Evolutionary conservation across 2,797 vertebrate species (phyloP), one percentile per base, ranked within the genome.

Genomic region (Anabacerthia variegaticeps): DNA sequence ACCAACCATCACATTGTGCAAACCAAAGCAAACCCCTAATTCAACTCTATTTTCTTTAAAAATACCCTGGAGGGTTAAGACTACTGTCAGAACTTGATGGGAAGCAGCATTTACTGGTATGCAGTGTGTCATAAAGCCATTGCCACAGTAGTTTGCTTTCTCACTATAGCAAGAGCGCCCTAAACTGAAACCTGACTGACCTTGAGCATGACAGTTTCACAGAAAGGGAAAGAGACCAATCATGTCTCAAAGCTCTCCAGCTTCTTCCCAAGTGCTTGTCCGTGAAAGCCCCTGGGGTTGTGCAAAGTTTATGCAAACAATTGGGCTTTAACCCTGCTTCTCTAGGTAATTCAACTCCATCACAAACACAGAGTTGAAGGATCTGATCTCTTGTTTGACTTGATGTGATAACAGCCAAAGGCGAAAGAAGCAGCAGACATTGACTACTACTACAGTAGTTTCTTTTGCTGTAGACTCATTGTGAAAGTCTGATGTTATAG

Each of bases 1-100:
- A 76, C 32, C 49, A 89, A 65, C 14, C 32, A 66, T 17, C 11
- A 12, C 0, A 5, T 28, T 76, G 71, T 23, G 14, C 27, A 44
- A 95, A 30, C 63, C 36, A 9, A 85, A 72, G 30, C 46, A 94
- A 94, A 28, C 41, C 54, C 37, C 62, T 89, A 69, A 89, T 59
- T 61, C 48, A 71, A 54, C 22, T 54, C 49, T 41, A 2, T 62
- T 91, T 93, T 59, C 63, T 82, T 83, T 51, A 74, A 88, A 95
- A 91, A 92, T 36, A 88, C 30, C 75, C 87, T 2, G 3, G 43
- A 87, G 55, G 36, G 18, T 68, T 87, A 82, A 58, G 63, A 28
- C 22, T 22, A 26, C 41, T 12, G 44, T 84, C 58, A 88, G 81
- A 85, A 78, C 30, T 32, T 2, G 0, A n/a, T 2, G 41, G 41